Evolutionary conservation across 2,113 vertebrate species (phyloP), one percentile per base, ranked within the genome.

Genomic region (Mobula hypostoma): DNA sequence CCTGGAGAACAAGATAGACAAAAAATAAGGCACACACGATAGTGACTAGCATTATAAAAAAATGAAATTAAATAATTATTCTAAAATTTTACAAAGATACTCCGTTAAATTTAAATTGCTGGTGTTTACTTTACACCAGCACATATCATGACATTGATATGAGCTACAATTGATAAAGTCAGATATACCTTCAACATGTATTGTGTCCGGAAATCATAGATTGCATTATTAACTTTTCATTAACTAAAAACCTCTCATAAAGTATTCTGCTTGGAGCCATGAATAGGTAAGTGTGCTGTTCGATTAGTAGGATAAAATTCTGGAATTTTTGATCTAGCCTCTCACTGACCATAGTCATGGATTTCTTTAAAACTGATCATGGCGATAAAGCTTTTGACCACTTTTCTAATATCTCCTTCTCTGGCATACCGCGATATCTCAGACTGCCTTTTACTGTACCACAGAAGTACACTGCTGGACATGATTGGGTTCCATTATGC

Each of bases 1-100:
- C 97, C 97, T 97, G 56, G 56, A 27, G n/a, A 94, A 83, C 32
- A 94, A 17, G 5, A 29, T 15, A 93, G 91, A 76, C 68, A 36
- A 93, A 74, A 48, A 66, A 66, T 63, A 66, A 32, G n/a, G 11
- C n/a, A 32, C 29, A 32, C 19, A 61, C 5, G 61, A 87, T 5
- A 24, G 17, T 27, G 27, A 17, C 63, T 7, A 27, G 58, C 32
- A 66, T 6, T 66, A 32, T 14, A 66, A 90, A 19, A 66, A 90
- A n/a, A 29, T 5, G 19, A n/a, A 32, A 29, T 32, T 15, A 14
- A n/a, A 32, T 19, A 74, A 32, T 68, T 32, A n/a, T 0, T n/a
- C 27, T 9, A 82, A 83, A 24, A 83, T 11, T 4, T 8, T 27
- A 63, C 17, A 66, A 68, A 19, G 29, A 68, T 36, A 32, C 61